Evolutionary conservation across 2,113 vertebrate species (phyloP).

Genomic region (Emydocephalus ijimae): DNA sequence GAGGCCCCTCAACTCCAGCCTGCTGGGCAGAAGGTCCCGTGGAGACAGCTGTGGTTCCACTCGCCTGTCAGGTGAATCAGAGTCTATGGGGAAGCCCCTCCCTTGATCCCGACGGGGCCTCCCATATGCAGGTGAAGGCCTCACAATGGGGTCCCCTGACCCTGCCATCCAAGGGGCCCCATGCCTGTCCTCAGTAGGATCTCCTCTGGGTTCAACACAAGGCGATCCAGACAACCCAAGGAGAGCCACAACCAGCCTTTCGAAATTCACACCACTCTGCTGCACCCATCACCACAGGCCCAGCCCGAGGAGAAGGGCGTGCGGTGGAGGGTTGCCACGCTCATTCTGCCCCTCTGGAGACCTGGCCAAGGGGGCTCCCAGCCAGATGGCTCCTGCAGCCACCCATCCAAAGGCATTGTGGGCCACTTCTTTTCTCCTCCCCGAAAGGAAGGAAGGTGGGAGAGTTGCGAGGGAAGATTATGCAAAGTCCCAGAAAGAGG

Average conservation of each 20-base stretch:
- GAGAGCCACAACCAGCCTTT: background rate
- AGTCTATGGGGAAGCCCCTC: background rate
- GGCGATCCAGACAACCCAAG: background rate
- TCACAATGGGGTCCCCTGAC: background rate
- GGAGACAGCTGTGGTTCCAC: background rate
- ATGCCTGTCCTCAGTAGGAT: background rate
- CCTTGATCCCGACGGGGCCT: background rate
- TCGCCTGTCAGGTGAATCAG: background rate
- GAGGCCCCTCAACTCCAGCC: background rate
- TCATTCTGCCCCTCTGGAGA: no score
- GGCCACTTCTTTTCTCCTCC: background rate
- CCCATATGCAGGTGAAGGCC: background rate
- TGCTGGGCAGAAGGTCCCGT: background rate
- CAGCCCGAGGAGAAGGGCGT: background rate
- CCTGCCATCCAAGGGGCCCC: background rate
- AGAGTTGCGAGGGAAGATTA: background rate
- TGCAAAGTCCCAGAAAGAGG: background rate
- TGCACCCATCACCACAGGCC: background rate
- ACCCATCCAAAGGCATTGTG: background rate
- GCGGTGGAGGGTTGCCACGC: background rate
- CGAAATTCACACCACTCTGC: background rate
- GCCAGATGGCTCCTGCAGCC: background rate
- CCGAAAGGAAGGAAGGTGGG: background rate
- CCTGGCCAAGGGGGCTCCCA: background rate
- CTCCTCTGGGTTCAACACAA: background rate